A percentile compares a stretch with the other conserved stretches of the same genome.
Evolutionary conservation across 2,113 vertebrate genomes (phyloP).

Genomic region (Taxidea taxus): DNA sequence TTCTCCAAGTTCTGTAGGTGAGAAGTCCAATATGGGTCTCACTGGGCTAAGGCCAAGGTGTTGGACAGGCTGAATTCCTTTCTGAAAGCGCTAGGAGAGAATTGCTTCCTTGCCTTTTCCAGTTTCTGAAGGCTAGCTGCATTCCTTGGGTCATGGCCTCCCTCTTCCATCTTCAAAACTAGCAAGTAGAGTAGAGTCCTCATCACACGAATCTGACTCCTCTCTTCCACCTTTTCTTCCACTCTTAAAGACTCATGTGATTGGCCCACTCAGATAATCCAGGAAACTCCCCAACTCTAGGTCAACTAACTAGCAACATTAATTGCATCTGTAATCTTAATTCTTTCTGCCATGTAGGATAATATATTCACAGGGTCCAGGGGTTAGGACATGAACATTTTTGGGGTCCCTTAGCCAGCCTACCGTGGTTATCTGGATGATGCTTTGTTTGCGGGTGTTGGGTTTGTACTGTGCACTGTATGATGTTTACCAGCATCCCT

Average conservation of each 20-base stretch:
- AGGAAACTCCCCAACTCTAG: not conserved
- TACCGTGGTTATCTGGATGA: not conserved
- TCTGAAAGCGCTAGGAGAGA: not conserved
- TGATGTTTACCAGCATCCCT: not conserved
- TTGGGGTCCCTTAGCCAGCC: not conserved
- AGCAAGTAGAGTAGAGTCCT: not conserved
- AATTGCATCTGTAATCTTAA: not conserved
- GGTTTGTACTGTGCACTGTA: not conserved
- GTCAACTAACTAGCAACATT: not conserved
- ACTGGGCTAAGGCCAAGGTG: not conserved
- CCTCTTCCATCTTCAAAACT: not conserved
- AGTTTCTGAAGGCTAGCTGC: not conserved
- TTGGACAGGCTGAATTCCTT: not conserved
- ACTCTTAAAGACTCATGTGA: not conserved
- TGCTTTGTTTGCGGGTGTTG: not conserved
- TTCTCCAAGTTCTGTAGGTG: not conserved
- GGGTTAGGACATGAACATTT: not conserved
- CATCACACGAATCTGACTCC: not conserved
- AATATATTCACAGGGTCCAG: not conserved
- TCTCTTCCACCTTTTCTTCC: not conserved
- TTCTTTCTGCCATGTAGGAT: not conserved
- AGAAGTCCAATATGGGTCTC: not conserved
- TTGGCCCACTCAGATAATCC: not conserved
- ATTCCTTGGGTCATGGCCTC: not conserved
- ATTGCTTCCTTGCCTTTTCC: not conserved